phyloP scores from a whole-genome alignment of 2,113 vertebrate genomes.

The Siniperca knerii region DNA sequence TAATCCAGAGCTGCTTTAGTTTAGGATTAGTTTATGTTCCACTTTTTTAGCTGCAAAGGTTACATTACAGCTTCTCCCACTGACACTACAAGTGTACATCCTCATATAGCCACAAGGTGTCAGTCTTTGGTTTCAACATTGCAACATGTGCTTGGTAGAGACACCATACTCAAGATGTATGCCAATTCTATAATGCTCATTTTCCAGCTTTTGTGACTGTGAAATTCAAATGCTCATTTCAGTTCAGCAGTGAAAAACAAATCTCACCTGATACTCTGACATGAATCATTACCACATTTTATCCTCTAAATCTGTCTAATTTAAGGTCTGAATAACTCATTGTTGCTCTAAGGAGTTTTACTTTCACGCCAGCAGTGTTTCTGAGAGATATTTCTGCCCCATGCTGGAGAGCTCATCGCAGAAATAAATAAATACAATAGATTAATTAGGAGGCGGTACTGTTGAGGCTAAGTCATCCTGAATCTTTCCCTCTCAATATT shows the following conservation, averaged over 20 bases:
- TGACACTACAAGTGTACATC: not conserved
- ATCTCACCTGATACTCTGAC: not conserved
- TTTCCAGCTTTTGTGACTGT: slow-evolving; percentile 15
- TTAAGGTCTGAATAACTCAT: not conserved
- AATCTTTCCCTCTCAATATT: slow-evolving; percentile 37
- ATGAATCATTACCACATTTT: not conserved
- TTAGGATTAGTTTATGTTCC: not conserved
- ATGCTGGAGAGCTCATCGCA: not conserved
- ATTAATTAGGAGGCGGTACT: not conserved
- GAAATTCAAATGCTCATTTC: not conserved
- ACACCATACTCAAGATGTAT: not conserved
- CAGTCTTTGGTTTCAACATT: slow-evolving; percentile 44
- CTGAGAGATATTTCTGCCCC: not conserved
- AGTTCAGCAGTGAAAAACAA: not conserved
- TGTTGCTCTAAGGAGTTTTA: not conserved
- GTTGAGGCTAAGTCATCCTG: not conserved
- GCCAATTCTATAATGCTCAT: not conserved
- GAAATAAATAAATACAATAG: not conserved
- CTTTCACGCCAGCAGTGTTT: not conserved
- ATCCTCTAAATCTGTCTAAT: not conserved
- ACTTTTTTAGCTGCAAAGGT: not conserved
- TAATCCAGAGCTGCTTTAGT: not conserved
- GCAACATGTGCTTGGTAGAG: not conserved
- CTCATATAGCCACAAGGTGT: slow-evolving; percentile 64
- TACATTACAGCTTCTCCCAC: not conserved